Conservation (phyloP, 2,888 invertebrate genomes). For the Cotesia congregata region DNA sequence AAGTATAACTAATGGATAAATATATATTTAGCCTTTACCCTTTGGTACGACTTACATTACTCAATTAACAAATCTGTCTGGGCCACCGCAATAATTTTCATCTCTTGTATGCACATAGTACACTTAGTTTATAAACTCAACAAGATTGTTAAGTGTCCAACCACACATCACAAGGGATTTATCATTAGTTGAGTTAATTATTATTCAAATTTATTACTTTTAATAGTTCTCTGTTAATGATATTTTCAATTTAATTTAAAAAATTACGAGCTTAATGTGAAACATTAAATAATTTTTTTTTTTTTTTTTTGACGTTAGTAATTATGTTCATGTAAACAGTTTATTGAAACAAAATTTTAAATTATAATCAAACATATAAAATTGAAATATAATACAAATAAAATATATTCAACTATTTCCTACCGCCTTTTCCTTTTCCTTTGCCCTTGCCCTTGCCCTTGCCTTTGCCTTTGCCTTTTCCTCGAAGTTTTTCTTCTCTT, state of each 20-base stretch:
- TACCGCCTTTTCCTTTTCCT: neutral
- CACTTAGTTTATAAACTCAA: slow-evolving; percentile 19
- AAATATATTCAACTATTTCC: neutral
- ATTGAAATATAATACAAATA: neutral
- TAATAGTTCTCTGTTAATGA: neutral
- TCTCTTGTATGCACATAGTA: slow-evolving; percentile 8
- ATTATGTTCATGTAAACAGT: neutral
- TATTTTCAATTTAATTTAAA: neutral
- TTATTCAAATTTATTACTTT: neutral
- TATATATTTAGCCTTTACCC: slow-evolving; percentile 46
- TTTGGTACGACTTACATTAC: slow-evolving; percentile 51
- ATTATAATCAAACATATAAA: neutral
- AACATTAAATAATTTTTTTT: neutral
- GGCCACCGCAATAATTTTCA: slow-evolving; percentile 48
- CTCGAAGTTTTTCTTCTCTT: slow-evolving; percentile 15
- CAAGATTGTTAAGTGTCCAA: slow-evolving; percentile 6
- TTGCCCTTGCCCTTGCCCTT: slow-evolving; percentile 14
- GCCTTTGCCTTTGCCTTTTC: slow-evolving; percentile 42
- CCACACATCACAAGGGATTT: neutral
- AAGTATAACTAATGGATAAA: slow-evolving; percentile 50
- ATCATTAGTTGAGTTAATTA: slow-evolving; percentile 11
- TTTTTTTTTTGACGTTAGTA: neutral
- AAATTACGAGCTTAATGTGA: neutral
- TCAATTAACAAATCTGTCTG: slow-evolving; percentile 55
- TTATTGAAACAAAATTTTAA: neutral